Evolutionary conservation across 2,113 vertebrate genomes (phyloP).

Genomic region (Ctenodactylus gundi): DNA sequence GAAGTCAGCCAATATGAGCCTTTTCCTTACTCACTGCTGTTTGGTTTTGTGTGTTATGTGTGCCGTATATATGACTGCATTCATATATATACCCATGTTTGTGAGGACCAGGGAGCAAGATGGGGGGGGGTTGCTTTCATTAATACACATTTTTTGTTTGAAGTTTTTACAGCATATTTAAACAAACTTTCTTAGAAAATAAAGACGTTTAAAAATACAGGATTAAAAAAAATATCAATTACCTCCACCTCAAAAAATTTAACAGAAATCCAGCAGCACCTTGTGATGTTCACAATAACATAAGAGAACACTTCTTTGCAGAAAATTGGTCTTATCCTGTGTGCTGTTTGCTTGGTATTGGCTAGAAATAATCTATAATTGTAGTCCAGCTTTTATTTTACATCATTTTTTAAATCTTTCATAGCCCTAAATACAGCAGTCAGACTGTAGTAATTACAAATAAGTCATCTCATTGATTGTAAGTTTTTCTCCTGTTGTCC

Average conservation of each 20-base stretch:
- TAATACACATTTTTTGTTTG: neutral
- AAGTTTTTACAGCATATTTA: neutral
- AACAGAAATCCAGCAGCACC: neutral
- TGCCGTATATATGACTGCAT: neutral
- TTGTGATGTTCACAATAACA: neutral
- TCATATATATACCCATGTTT: neutral
- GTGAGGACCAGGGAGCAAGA: too few relatives aligned
- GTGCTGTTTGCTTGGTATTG: neutral
- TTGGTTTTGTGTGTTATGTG: neutral
- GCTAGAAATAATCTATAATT: neutral
- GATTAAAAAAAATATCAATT: neutral
- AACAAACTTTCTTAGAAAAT: neutral
- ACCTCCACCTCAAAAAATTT: neutral
- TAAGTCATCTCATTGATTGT: slow-evolving; percentile 46
- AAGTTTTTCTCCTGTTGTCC: slow-evolving; percentile 67
- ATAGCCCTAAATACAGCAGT: slow-evolving; percentile 48
- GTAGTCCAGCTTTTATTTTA: neutral
- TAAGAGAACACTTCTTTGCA: neutral
- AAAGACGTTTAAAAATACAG: neutral
- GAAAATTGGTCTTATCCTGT: neutral
- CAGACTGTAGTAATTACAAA: slow-evolving; percentile 56
- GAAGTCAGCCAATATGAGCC: neutral
- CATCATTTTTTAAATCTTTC: neutral
- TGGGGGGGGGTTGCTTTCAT: neutral
- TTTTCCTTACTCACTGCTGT: neutral